Evolutionary conservation across 2,888 invertebrate genomes (phyloP), one percentile per base, ranked within the genome.

Genomic region (Prosapia bicincta): DNA sequence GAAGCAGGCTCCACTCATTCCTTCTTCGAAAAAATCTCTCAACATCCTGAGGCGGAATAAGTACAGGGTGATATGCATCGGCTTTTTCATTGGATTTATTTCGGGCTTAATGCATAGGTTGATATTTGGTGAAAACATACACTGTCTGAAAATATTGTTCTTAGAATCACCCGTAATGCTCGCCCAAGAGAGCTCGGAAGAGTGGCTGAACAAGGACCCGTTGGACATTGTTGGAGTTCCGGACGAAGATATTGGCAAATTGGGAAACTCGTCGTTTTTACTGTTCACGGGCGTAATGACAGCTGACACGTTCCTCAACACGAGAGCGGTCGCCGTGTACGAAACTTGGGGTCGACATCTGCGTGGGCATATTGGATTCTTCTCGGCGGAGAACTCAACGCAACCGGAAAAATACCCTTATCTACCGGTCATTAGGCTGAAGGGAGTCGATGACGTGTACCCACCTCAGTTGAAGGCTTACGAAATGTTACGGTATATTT

Each of bases 401-500:
- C 83, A 84, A 0, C 86, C 86, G 3, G 81, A 83, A 0, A 85
- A 86, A 67, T 85, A 88, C 78, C 88, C 91, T 0, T 88, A 91
- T 15, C 85, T 97, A 80, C 96, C 97, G 0, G 86, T 98, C 74
- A 91, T 99, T 69, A 89, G 94, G 0, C 86, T 99, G 65, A 79
- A 79, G 54, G 92, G 92, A 67, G 98, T 99, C 15, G 98, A 98
- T 85, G 99, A 99, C 85, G 92, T 95, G 74, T 99, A 99, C 86
- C 99, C 99, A 71, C 99, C 99, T 0, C 99, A 99, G 86, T 98
- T 97, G 87, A 99, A 99, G 85, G 97, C 98, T 1, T 99, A 99
- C 84, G 89, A 94, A 84, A 97, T 98, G 95, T 86, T 95, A 25
- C 89, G 94, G 82, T 96, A 98, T 86, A 97, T 99, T 95, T 94